phyloP scores from a whole-genome alignment of 1,140 invertebrate species.

The Plutomurus gul region DNA sequence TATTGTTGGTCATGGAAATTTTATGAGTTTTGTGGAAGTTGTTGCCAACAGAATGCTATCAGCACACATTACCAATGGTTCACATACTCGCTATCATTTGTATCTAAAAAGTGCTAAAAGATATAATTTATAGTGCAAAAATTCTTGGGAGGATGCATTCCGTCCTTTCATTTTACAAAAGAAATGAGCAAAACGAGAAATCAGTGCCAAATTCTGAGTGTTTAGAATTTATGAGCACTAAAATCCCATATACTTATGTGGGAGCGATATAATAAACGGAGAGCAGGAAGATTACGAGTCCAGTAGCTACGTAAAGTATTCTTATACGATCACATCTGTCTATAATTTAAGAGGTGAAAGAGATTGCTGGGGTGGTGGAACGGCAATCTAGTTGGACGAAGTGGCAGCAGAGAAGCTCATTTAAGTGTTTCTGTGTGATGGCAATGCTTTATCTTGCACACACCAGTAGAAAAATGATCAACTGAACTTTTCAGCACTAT shows the following conservation, averaged over 20 bases:
- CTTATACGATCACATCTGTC: too few relatives aligned
- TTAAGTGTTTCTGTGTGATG: constrained; percentile 7
- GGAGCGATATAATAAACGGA: not conserved
- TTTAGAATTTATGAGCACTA: not conserved
- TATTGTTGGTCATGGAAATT: too few relatives aligned
- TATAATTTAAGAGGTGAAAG: too few relatives aligned
- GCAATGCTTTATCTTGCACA: not conserved
- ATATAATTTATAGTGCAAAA: not conserved
- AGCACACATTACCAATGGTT: too few relatives aligned
- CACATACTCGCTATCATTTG: too few relatives aligned
- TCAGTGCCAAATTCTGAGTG: not conserved
- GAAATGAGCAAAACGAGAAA: not conserved
- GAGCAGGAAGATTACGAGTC: not conserved
- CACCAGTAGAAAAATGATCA: not conserved
- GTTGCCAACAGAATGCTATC: too few relatives aligned
- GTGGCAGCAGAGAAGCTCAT: not conserved
- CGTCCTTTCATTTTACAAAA: not conserved
- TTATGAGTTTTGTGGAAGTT: too few relatives aligned
- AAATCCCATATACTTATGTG: not conserved
- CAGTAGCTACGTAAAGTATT: not conserved
- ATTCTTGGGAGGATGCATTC: not conserved
- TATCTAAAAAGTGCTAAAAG: not conserved
- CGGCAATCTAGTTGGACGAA: too few relatives aligned
- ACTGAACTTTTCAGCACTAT: not conserved
- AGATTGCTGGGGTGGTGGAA: too few relatives aligned